phyloP scores from a whole-genome alignment of 1,140 invertebrate species.

The Anastrepha obliqua region DNA sequence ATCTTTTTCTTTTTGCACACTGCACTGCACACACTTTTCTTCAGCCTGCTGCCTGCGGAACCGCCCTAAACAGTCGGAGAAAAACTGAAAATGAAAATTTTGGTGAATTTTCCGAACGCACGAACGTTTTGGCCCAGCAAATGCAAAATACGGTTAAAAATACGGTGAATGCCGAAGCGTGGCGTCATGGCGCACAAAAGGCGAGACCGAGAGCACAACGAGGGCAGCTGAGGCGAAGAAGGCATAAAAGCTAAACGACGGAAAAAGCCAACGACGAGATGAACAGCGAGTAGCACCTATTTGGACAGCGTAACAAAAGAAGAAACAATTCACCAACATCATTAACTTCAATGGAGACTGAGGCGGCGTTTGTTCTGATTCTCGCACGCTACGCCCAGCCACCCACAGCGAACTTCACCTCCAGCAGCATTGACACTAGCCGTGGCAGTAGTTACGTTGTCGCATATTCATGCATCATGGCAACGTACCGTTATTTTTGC shows the following conservation, averaged over 20 bases:
- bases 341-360: neutral
- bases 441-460: slow-evolving; percentile 58
- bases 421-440: slow-evolving; percentile 43
- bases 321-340: neutral
- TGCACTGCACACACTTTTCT: slow-evolving; percentile 55
- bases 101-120: slow-evolving; percentile 67
- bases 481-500: slow-evolving; percentile 62
- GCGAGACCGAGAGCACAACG: neutral
- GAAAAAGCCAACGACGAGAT: neutral
- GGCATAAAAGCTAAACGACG: neutral
- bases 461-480: slow-evolving; percentile 40
- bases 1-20: slow-evolving; percentile 40
- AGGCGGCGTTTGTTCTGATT: neutral
- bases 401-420: slow-evolving; percentile 43
- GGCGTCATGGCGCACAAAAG: neutral
- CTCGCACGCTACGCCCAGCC: neutral
- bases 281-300: neutral
- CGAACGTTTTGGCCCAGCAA: slow-evolving; percentile 55
- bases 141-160: slow-evolving; percentile 40
- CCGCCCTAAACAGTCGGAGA: slow-evolving; percentile 74
- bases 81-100: slow-evolving; percentile 74
- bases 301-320: neutral
- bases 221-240: neutral
- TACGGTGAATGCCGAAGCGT: neutral
- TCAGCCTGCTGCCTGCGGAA: slow-evolving; percentile 71